Base-by-base conservation (phyloP, 2,888 invertebrate genomes). In the Diloba caeruleocephala region DNA sequence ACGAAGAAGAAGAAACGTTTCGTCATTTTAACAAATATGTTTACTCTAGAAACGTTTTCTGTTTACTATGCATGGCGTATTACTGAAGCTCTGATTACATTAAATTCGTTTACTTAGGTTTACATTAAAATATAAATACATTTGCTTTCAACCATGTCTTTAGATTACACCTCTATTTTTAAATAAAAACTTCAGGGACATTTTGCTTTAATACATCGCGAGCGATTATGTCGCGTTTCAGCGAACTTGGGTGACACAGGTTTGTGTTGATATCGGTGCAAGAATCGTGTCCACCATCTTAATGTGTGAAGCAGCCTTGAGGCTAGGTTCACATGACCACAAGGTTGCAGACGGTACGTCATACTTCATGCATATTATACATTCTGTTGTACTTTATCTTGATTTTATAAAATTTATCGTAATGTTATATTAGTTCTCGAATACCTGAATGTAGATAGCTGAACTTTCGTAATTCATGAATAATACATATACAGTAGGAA, bases 291-390 rank as follows among this genome's bases (percentile, higher is more conserved):
- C 39, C 45, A 62, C 45, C 43, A 77, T 76, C 78, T 76, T 71
- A 71, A 75, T 67, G 65, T 67, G 54, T 49, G 43, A 28, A 3
- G n/a, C 28, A 55, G 66, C 78, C 79, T 76, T 76, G 65, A 17
- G 33, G 9, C 46, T 44, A 13, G 37, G 26, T 25, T n/a, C n/a
- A n/a, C n/a, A n/a, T n/a, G n/a, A n/a, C n/a, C 43, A 45, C 79
- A 76, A 79, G 76, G 81, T 71, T 58, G 49, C 43, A 61, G 62
- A 71, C 69, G 46, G 26, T 39, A 67, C 65, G 72, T 68, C 64
- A 63, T 68, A 64, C 63, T 15, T 12, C 15, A 39, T 48, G 36
- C 38, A 67, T 54, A 44, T 48, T 67, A 39, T 54, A 55, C 49
- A 63, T 54, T 63, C 62, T 19, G 3, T 26, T 12, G 32, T 32